Evolutionary conservation across 2,797 vertebrate genomes (phyloP), one percentile per base, ranked within the genome.

Genomic region (Babyrousa celebensis): DNA sequence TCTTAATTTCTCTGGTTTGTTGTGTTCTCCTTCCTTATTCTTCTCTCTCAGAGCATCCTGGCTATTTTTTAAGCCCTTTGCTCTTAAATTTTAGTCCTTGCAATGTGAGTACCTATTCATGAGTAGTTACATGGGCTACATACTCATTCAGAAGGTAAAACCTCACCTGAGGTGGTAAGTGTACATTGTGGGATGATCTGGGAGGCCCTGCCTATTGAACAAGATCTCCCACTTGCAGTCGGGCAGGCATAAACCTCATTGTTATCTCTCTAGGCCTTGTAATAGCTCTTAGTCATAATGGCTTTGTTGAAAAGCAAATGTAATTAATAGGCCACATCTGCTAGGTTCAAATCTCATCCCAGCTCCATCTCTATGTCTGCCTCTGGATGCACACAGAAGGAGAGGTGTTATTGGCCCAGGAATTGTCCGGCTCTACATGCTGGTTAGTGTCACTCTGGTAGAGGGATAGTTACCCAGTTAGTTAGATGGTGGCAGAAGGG

Each of bases 61-160:
- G 18, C 70, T 71, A 4, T 23, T 68, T 89, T 74, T 78, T 72
- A 67, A 82, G 68, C 27, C 48, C 12, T 90, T 93, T 83, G 25
- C 12, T 85, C 27, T 82, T 89, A 70, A 85, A 80, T 63, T 70
- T 95, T 85, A 80, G 25, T 54, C 12, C 94, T 94, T 85, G 40
- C 72, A 74, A 78, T 68, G 7, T 67, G 23, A 48, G 6, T 60
- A 67, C 78, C 85, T 74, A 70, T 40, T 75, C 71, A 84, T 52
- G 62, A 85, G 54, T 77, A 87, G 29, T 36, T 84, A 58, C 20
- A n/a, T 80, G 52, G 89, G 52, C 70, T 84, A 12, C 54, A 18
- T 75, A 48, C 14, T 52, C 36, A 58, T 60, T 29, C n/a, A 63
- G 85, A 89, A 58, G 70, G 32, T 48, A 48, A 32, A 74, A 32